These are phyloP conservation scores for Melinaea menophilus DNA, from an alignment of 2,888 invertebrate species.

Conservation along the genomic window DNA sequence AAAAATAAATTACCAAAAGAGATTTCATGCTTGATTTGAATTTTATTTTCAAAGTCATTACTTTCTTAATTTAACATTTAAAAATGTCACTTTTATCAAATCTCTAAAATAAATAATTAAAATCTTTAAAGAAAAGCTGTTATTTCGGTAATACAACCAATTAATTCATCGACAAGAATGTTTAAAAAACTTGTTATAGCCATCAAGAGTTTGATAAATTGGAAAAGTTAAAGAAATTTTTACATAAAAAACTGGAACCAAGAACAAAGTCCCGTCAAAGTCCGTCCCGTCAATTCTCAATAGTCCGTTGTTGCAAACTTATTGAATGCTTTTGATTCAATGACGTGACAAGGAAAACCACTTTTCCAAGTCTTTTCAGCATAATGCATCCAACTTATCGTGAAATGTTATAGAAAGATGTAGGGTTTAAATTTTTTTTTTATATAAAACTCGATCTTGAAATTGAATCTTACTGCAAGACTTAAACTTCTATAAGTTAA, in stretches of 20 bases:
- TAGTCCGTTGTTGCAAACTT: conserved; percentile 23
- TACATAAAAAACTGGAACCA: conserved; percentile 13
- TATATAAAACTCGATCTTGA: too few relatives aligned
- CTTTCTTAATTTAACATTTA: too few relatives aligned
- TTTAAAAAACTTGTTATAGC: background rate
- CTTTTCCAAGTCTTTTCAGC: conserved; percentile 18
- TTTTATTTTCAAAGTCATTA: too few relatives aligned
- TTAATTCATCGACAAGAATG: conserved; percentile 2
- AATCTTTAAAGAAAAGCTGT: background rate
- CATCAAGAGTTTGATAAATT: background rate
- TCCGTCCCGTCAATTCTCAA: conserved; percentile 19
- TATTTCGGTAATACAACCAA: background rate
- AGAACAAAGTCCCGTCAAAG: conserved; percentile 21
- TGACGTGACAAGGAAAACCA: conserved; percentile 27
- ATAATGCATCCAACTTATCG: too few relatives aligned
- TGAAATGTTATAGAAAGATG: too few relatives aligned
- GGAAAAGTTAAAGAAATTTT: background rate
- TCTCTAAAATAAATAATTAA: background rate
- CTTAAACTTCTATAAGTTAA: too few relatives aligned
- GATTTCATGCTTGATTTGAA: too few relatives aligned
- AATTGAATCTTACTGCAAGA: too few relatives aligned
- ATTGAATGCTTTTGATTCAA: conserved; percentile 22
- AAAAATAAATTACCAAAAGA: too few relatives aligned
- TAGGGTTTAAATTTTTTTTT: too few relatives aligned
- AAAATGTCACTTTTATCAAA: background rate